phyloP scores from a whole-genome alignment of 2,888 invertebrate genomes.

The Tanypteryx hageni region DNA sequence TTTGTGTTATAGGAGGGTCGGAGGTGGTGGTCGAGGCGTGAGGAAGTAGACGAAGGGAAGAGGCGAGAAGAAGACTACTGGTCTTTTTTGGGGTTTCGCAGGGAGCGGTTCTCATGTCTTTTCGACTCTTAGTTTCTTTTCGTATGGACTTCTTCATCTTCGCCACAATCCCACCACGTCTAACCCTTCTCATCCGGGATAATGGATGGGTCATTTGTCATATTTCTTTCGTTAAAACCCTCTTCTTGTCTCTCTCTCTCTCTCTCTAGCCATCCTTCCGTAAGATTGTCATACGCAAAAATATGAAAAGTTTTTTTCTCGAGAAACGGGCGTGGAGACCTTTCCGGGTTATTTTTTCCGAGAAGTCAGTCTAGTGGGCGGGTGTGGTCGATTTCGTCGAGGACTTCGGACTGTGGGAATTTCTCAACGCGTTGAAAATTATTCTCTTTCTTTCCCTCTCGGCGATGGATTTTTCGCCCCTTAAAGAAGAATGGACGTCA shows the following conservation, averaged over 20 bases:
- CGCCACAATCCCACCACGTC: too few relatives aligned
- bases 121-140: background rate
- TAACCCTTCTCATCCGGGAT: conserved; percentile 30
- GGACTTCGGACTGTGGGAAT: background rate
- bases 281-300: background rate
- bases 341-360: background rate
- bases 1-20: background rate
- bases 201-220: conserved; percentile 32
- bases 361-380: background rate
- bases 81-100: conserved; percentile 3
- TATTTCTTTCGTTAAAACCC: conserved; percentile 16
- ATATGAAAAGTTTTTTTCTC: conserved; percentile 16
- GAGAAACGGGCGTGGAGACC: background rate
- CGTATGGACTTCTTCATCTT: background rate
- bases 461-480: background rate
- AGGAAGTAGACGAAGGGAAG: background rate
- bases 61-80: background rate
- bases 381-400: background rate
- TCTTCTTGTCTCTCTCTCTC: background rate
- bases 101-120: conserved; percentile 20
- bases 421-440: background rate
- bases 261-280: background rate
- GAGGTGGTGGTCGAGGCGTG: background rate
- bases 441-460: too few relatives aligned
- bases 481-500: background rate